Evolutionary conservation across 2,113 vertebrate genomes (phyloP).

Genomic region (Zosterops hypoxanthus): DNA sequence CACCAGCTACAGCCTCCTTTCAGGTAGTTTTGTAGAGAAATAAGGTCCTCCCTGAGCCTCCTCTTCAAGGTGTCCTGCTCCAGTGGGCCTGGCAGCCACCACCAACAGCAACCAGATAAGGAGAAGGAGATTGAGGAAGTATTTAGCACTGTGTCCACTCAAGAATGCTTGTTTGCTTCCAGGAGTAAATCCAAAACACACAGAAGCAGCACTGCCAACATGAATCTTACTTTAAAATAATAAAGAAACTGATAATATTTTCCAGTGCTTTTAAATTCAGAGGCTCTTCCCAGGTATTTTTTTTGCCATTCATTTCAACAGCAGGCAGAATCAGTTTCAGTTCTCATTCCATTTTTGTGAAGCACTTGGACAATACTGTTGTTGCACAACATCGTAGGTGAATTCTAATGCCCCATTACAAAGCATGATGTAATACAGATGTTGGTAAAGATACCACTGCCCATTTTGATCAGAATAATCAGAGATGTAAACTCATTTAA

Average conservation of each 20-base stretch:
- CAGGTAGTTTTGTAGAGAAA: neutral
- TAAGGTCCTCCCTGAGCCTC: neutral
- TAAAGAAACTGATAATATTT: neutral
- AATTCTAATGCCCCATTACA: neutral
- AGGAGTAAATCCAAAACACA: neutral
- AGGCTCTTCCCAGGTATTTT: neutral
- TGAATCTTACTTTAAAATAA: neutral
- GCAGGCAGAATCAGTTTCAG: neutral
- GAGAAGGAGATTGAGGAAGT: neutral
- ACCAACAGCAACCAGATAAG: rapidly evolving
- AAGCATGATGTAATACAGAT: neutral
- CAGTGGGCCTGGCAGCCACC: neutral
- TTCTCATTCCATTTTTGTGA: neutral
- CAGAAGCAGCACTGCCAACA: neutral
- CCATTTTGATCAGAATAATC: neutral
- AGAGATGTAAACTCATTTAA: neutral
- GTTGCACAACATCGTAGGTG: neutral
- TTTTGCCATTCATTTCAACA: neutral
- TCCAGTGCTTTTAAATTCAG: neutral
- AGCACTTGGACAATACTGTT: neutral
- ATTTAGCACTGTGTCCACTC: neutral
- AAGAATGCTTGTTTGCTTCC: neutral
- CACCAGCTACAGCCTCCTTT: neutral
- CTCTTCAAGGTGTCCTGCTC: neutral
- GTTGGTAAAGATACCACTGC: neutral